Evolutionary conservation across 1,140 invertebrate genomes (phyloP).

Genomic region (Achatina immaculata): DNA sequence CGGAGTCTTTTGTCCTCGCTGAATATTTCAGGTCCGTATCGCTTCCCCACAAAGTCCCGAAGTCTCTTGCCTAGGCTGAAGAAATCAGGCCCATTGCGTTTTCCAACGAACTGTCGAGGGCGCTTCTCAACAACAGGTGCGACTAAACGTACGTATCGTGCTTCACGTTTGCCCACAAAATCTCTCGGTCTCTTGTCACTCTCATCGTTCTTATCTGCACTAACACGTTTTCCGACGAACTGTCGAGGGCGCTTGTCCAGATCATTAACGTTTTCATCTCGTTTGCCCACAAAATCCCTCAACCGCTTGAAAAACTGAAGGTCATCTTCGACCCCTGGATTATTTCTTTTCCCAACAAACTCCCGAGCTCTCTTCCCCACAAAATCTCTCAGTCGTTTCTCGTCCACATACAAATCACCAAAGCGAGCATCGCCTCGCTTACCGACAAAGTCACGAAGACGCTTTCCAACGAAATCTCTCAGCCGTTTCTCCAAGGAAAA

Average conservation of each 20-base stretch:
- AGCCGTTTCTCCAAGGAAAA: neutral
- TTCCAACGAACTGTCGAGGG: neutral
- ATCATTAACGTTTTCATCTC: neutral
- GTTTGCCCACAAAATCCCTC: neutral
- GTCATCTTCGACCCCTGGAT: neutral
- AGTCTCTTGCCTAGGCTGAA: neutral
- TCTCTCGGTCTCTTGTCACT: neutral
- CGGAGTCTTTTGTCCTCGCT: neutral
- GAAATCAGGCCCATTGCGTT: neutral
- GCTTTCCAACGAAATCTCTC: conserved; percentile 19
- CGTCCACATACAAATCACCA: neutral
- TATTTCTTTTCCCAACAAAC: neutral
- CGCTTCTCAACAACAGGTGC: neutral
- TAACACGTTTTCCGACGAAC: neutral
- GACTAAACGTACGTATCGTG: neutral
- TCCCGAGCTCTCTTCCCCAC: neutral
- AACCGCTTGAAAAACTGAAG: neutral
- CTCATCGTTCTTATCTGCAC: no score
- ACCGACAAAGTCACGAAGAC: neutral
- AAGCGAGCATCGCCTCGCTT: neutral
- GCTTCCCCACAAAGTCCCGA: neutral
- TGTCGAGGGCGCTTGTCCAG: neutral
- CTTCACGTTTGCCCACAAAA: neutral
- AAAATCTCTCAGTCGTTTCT: neutral
- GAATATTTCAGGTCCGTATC: neutral